These are phyloP conservation scores for Gordius sp. DNA, from an alignment of 2,888 invertebrate genomes.

Conservation along the genomic window DNA sequence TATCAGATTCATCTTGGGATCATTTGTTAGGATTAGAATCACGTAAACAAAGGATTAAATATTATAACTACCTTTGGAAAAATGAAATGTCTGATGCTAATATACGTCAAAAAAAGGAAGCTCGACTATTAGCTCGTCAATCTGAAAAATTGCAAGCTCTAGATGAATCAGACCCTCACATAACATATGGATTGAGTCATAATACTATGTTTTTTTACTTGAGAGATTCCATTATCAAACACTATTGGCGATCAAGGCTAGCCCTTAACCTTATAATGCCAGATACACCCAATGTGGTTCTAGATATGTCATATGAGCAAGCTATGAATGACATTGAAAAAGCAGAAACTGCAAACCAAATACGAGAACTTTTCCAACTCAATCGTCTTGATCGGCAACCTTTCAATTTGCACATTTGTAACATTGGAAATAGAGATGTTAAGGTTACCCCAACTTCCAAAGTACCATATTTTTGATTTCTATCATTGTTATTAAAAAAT, in stretches of 20 bases:
- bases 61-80: not conserved
- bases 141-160: not conserved
- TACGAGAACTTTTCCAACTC: not conserved
- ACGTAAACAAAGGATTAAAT: not conserved
- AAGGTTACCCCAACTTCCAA: no score
- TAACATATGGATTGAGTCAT: not conserved
- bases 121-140: not conserved
- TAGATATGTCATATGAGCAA: not conserved
- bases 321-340: not conserved
- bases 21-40: not conserved
- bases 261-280: not conserved
- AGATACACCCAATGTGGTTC: not conserved
- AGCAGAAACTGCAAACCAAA: constrained; percentile 8
- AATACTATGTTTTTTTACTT: constrained; percentile 13
- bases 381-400: not conserved
- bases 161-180: not conserved
- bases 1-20: not conserved
- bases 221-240: not conserved
- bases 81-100: constrained; percentile 11
- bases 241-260: not conserved
- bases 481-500: no score
- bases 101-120: not conserved
- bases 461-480: no score
- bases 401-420: not conserved
- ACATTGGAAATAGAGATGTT: no score